Conservation (phyloP, 2,888 invertebrate species). For the Pollenia amentaria region DNA sequence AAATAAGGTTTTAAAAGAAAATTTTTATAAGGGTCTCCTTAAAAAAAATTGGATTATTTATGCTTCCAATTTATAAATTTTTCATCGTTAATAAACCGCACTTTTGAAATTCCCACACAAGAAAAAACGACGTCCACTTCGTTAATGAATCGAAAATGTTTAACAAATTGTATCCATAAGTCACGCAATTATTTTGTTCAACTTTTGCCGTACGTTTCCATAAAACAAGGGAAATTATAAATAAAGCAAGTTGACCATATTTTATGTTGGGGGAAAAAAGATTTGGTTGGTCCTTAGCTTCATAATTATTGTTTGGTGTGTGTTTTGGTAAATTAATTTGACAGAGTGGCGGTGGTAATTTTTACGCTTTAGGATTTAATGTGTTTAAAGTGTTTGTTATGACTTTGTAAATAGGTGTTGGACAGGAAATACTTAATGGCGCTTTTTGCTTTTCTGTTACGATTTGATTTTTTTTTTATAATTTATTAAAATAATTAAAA, state of each 20-base stretch:
- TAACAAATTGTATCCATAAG: constrained; percentile 80
- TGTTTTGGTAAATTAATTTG: neutral
- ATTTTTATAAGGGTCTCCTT: too few species aligned
- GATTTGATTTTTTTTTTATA: constrained; percentile 1
- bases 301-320: constrained; percentile 36
- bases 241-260: constrained; percentile 51
- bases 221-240: constrained; percentile 1
- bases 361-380: constrained; percentile 31
- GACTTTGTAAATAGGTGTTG: constrained; percentile 58
- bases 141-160: constrained; percentile 77
- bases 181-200: constrained; percentile 81
- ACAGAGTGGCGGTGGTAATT: neutral
- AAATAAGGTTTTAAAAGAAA: too few species aligned
- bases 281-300: constrained; percentile 20
- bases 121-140: constrained; percentile 39
- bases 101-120: constrained; percentile 22
- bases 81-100: neutral
- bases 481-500: too few species aligned
- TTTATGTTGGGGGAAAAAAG: constrained; percentile 7
- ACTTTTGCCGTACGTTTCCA: neutral
- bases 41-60: too few species aligned
- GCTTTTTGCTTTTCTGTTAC: constrained; percentile 5
- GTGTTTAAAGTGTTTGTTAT: constrained; percentile 53
- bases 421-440: constrained; percentile 61
- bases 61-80: too few species aligned